Base-by-base conservation (phyloP, 2,113 vertebrate genomes). In the Seriola dumerili region DNA sequence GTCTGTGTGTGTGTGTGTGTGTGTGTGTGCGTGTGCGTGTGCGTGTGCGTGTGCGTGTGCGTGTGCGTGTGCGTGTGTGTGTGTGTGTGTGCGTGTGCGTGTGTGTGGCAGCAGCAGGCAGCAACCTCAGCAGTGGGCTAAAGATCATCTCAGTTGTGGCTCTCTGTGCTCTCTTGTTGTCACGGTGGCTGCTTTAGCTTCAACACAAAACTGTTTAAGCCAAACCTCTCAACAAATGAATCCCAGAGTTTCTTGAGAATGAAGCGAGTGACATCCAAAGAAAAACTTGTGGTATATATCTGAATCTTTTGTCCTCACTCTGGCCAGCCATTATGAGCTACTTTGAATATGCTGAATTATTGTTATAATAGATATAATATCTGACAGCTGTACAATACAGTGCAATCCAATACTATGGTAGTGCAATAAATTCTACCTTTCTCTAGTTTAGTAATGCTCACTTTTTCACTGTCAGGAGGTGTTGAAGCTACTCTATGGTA, bases 121-220 rank as follows among this genome's bases (percentile, higher is more conserved):
- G 77, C 75, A 57, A 58, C 78, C 65, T 82, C 58, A 78, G 57
- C 62, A 54, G 68, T 2, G 14, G 38, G 61, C 54, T 34, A 11
- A 63, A 72, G 72, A 72, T 62, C 72, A 59, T 61, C 46, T 74
- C 19, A 5, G 36, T 38, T 25, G 64, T 21, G n/a, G 63, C 29
- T 52, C 16, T 42, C 34, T n/a, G 19, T 63, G 65, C 59, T 3
- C 42, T 71, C 17, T 7, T 40, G 21, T 14, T 12, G 76, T 88
- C 81, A 89, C n/a, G 2, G 73, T 23, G 34, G 7, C 76, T 83
- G 70, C 34, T 80, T 82, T n/a, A n/a, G 34, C 68, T 73, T 78
- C 67, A 2, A 62, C 63, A 25, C 29, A 61, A 40, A 82, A 48
- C 32, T 1, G 44, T 65, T 81, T 44, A 11, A 73, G 19, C 17